These are phyloP conservation scores for Cylloceria caligata DNA, from an alignment of 2,888 invertebrate species.

Conservation along the genomic window DNA sequence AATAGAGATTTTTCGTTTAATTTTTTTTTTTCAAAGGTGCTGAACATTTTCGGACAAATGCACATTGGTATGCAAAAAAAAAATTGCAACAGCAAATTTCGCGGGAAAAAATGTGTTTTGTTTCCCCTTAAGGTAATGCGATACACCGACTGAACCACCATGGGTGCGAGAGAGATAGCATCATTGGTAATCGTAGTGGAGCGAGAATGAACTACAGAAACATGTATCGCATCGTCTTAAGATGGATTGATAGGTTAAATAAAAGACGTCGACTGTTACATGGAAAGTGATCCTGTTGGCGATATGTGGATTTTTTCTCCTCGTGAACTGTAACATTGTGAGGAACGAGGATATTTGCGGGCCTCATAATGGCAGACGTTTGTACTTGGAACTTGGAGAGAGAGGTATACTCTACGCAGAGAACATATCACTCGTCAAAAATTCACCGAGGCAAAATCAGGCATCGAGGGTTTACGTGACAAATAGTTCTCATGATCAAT, in stretches of 20 bases:
- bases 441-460: conserved; percentile 73
- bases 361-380: conserved; percentile 81
- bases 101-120: neutral
- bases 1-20: too few relatives aligned
- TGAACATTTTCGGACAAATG: too few relatives aligned
- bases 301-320: conserved; percentile 55
- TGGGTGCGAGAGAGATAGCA: too few relatives aligned
- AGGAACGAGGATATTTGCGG: conserved; percentile 84
- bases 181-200: too few relatives aligned
- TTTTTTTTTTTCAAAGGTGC: too few relatives aligned
- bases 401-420: conserved; percentile 82
- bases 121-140: neutral
- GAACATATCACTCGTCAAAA: conserved; percentile 79
- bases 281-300: conserved; percentile 54
- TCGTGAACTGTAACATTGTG: conserved; percentile 74
- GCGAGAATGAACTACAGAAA: too few relatives aligned
- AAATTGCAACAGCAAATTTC: too few relatives aligned
- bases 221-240: too few relatives aligned
- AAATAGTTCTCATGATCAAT: conserved; percentile 85
- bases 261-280: neutral
- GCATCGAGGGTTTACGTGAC: conserved; percentile 73
- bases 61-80: too few relatives aligned
- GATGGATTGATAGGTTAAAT: too few relatives aligned
- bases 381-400: conserved; percentile 83
- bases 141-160: too few relatives aligned